Percentiles rank a stretch among this genome's conserved stretches.
These are phyloP conservation scores for Scaptodrosophila lebanonensis DNA, from an alignment of 1,140 invertebrate species.

Conservation along the genomic window DNA sequence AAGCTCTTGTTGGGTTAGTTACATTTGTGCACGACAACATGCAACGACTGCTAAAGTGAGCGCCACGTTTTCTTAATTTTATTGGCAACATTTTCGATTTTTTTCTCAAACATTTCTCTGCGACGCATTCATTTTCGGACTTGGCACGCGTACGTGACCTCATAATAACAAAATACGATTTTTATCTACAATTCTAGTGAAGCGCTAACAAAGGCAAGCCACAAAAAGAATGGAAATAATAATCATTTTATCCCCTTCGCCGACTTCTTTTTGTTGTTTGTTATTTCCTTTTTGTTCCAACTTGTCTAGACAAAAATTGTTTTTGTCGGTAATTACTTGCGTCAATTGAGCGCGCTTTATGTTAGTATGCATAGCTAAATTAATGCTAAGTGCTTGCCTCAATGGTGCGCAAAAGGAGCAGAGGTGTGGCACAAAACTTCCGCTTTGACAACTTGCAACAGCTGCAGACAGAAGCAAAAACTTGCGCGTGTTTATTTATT, in stretches of 20 bases:
- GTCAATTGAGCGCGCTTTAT: slow-evolving; percentile 29
- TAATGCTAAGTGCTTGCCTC: slow-evolving; percentile 14
- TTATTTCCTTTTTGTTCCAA: slow-evolving; percentile 27
- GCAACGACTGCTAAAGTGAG: slow-evolving; percentile 21
- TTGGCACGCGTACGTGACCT: slow-evolving; percentile 61
- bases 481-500: slow-evolving; percentile 61
- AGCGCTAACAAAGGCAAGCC: slow-evolving; percentile 30
- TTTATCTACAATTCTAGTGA: slow-evolving; percentile 66
- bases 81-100: slow-evolving; percentile 64
- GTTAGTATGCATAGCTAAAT: neutral
- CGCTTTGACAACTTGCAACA: slow-evolving; percentile 41
- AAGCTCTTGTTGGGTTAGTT: slow-evolving; percentile 34
- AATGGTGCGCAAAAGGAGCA: slow-evolving; percentile 29
- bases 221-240: neutral
- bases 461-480: slow-evolving; percentile 35
- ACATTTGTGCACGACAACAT: slow-evolving; percentile 32
- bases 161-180: slow-evolving; percentile 70
- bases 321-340: slow-evolving; percentile 61
- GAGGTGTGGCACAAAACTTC: slow-evolving; percentile 47
- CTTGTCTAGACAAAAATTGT: slow-evolving; percentile 61
- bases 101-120: slow-evolving; percentile 9
- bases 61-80: slow-evolving; percentile 67
- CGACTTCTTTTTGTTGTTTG: slow-evolving; percentile 38
- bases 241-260: slow-evolving; percentile 13
- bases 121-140: neutral